A percentile compares a stretch with the other conserved stretches of the same genome.
Evolutionary conservation across 2,113 vertebrate genomes (phyloP).

Genomic region (Lethenteron reissneri): DNA sequence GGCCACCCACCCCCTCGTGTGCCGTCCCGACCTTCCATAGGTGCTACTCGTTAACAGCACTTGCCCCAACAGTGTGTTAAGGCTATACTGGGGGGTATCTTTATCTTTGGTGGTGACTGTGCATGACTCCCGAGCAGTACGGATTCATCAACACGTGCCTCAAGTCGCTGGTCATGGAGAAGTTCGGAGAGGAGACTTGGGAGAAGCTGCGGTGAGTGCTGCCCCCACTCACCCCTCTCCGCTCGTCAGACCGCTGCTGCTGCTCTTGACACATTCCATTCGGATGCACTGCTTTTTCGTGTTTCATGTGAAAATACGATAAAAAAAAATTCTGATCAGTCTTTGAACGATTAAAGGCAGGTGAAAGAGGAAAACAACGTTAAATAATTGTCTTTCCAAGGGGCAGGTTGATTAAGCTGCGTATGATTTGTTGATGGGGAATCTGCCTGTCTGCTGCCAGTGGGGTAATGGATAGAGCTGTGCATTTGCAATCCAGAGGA

Average conservation of each 20-base stretch:
- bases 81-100: no score
- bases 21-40: no score
- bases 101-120: neutral
- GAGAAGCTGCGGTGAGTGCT: conserved; percentile 23
- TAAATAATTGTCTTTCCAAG: conserved; percentile 16
- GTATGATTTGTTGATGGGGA: no score
- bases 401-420: conserved; percentile 7
- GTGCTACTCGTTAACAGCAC: no score
- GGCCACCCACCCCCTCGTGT: no score
- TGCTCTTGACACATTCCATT: neutral
- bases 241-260: no score
- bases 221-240: no score
- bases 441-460: no score
- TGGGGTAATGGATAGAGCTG: no score
- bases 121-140: conserved; percentile 22
- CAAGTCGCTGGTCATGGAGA: conserved; percentile 34
- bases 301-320: conserved; percentile 4
- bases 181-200: conserved; percentile 31
- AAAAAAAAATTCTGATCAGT: neutral
- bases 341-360: neutral
- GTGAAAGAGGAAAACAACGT: neutral
- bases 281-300: neutral
- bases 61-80: no score
- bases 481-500: no score
- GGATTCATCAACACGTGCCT: conserved; percentile 48